A percentile compares a stretch with the other conserved stretches of the same genome.
Conservation (phyloP, 1,140 invertebrate genomes). For the Caenorhabditis remanei region DNA sequence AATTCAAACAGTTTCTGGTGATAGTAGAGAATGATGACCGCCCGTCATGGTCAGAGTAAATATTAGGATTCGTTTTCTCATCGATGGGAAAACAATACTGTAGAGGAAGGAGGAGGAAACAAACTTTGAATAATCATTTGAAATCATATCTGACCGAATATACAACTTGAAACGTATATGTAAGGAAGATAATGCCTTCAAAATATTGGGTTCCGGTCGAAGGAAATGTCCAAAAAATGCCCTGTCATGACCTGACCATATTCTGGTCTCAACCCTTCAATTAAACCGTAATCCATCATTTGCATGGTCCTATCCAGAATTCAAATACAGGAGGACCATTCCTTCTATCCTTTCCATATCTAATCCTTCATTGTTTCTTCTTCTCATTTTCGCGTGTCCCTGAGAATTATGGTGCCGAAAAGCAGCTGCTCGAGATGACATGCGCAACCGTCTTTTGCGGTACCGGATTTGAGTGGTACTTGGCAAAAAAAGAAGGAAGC, state of each 20-base stretch:
- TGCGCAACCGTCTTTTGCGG: constrained; percentile 41
- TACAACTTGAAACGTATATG: too few relatives aligned
- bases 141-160: too few relatives aligned
- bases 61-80: constrained; percentile 38
- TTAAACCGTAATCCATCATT: constrained; percentile 46
- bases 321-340: constrained; percentile 26
- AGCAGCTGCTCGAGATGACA: constrained; percentile 47
- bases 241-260: neutral
- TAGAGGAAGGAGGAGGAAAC: neutral
- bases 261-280: constrained; percentile 13
- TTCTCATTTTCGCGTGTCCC: constrained; percentile 21
- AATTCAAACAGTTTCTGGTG: neutral
- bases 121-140: neutral
- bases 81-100: constrained; percentile 37
- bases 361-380: constrained; percentile 12
- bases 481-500: constrained; percentile 24
- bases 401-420: constrained; percentile 48
- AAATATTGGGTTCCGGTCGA: too few relatives aligned
- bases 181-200: too few relatives aligned
- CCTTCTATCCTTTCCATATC: neutral
- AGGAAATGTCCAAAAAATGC: neutral
- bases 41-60: constrained; percentile 2
- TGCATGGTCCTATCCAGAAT: constrained; percentile 27
- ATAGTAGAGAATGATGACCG: neutral
- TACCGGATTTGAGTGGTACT: constrained; percentile 39